phyloP scores from a whole-genome alignment of 2,797 vertebrate species.

The Petrocephalus schoutedeni region DNA sequence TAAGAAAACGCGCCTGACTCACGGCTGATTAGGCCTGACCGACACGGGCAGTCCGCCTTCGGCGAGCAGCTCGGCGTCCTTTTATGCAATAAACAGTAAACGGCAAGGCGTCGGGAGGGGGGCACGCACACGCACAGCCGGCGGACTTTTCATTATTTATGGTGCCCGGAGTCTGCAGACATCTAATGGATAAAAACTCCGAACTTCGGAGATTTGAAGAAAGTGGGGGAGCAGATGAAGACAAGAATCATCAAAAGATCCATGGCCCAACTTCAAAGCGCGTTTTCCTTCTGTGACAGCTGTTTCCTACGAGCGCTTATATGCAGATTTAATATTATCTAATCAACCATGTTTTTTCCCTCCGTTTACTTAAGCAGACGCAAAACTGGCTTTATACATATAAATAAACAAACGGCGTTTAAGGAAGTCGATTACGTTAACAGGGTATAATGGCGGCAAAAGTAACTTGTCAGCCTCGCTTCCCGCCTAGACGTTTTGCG shows the following conservation, averaged over 20 bases:
- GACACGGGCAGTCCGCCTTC: neutral
- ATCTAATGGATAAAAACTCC: slow-evolving; percentile 16
- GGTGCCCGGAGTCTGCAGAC: neutral
- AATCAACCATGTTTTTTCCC: neutral
- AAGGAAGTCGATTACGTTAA: neutral
- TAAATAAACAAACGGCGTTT: neutral
- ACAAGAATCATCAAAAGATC: neutral
- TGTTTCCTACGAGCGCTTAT: neutral
- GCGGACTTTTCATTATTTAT: slow-evolving; percentile 6
- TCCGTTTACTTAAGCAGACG: neutral
- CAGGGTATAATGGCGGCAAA: neutral
- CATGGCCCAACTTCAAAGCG: neutral
- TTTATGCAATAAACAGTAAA: neutral
- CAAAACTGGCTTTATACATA: neutral
- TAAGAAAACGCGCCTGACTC: neutral
- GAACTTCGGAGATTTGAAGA: slow-evolving; percentile 5
- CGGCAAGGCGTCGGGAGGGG: neutral
- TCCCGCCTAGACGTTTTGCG: neutral
- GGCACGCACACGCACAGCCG: neutral
- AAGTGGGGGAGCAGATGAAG: neutral
- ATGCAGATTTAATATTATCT: neutral
- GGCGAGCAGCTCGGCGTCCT: neutral
- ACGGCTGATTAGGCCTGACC: slow-evolving; percentile 15
- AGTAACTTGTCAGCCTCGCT: neutral
- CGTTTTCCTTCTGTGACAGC: neutral